Percentiles rank a stretch among this genome's conserved stretches.
Conservation (phyloP, 2,888 invertebrate genomes). For the Melanostoma scalare region DNA sequence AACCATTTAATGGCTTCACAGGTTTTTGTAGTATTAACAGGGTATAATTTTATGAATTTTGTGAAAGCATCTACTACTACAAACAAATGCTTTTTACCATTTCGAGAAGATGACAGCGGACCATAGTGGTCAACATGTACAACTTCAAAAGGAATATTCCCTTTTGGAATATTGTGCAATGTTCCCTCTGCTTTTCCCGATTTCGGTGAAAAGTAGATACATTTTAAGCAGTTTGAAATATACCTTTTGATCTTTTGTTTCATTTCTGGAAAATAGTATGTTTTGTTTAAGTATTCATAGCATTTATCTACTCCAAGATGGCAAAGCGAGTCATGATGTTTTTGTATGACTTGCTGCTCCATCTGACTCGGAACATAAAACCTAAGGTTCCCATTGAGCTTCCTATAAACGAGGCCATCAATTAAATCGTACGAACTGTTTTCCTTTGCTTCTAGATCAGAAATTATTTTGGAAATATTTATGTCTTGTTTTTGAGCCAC, state of each 20-base stretch:
- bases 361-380: slow-evolving; percentile 71
- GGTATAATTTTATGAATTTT: neutral
- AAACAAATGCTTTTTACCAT: slow-evolving; percentile 2
- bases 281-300: slow-evolving; percentile 46
- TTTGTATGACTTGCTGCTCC: slow-evolving; percentile 69
- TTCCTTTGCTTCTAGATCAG: slow-evolving; percentile 5
- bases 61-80: slow-evolving; percentile 16
- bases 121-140: slow-evolving; percentile 11
- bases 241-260: slow-evolving; percentile 13
- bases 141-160: neutral
- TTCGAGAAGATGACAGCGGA: neutral
- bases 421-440: slow-evolving; percentile 34
- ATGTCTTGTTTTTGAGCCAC: slow-evolving; percentile 28
- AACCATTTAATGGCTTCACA: slow-evolving; percentile 35
- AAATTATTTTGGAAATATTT: slow-evolving; percentile 2
- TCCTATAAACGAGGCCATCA: slow-evolving; percentile 54
- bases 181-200: slow-evolving; percentile 14
- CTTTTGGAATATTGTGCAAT: slow-evolving; percentile 14
- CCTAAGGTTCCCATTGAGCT: slow-evolving; percentile 13
- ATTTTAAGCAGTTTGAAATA: slow-evolving; percentile 28
- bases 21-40: slow-evolving; percentile 8
- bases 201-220: slow-evolving; percentile 3
- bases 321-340: slow-evolving; percentile 75
- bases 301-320: slow-evolving; percentile 76
- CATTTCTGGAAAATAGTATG: slow-evolving; percentile 24